These are phyloP conservation scores for Pampusana beccarii DNA, from an alignment of 2,113 vertebrate genomes.

Conservation along the genomic window DNA sequence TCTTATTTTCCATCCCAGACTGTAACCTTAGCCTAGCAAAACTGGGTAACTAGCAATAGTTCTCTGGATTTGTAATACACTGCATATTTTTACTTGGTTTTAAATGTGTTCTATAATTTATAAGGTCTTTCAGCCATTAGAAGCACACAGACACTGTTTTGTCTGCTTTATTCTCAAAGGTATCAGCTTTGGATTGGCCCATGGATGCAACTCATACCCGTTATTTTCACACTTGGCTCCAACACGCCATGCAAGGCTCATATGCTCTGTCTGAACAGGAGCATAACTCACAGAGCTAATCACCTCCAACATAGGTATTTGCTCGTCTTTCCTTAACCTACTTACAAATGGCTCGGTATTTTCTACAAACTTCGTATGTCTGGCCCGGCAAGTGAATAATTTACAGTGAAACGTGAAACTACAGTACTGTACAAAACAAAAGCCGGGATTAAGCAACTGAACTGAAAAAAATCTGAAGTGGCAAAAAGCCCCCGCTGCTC, in stretches of 20 bases:
- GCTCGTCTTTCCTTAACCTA: not conserved
- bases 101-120: not conserved
- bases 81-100: not conserved
- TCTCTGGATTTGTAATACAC: not conserved
- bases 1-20: not conserved
- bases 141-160: not conserved
- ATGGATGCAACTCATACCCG: rapidly evolving
- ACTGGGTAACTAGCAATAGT: not conserved
- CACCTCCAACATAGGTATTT: not conserved
- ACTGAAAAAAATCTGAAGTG: not conserved
- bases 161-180: not conserved
- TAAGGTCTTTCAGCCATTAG: not conserved
- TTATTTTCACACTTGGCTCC: not conserved
- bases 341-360: not conserved
- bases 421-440: not conserved
- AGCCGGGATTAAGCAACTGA: not conserved
- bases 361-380: not conserved
- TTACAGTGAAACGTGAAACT: not conserved
- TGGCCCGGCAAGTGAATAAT: not conserved
- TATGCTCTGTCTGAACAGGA: not conserved
- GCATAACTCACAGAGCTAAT: rapidly evolving
- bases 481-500: conserved; percentile 8
- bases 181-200: not conserved
- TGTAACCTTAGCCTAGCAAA: conserved; percentile 22
- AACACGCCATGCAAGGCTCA: not conserved